These are phyloP conservation scores for Rugalucina vietnamica DNA, from an alignment of 2,888 invertebrate species.

Conservation along the genomic window DNA sequence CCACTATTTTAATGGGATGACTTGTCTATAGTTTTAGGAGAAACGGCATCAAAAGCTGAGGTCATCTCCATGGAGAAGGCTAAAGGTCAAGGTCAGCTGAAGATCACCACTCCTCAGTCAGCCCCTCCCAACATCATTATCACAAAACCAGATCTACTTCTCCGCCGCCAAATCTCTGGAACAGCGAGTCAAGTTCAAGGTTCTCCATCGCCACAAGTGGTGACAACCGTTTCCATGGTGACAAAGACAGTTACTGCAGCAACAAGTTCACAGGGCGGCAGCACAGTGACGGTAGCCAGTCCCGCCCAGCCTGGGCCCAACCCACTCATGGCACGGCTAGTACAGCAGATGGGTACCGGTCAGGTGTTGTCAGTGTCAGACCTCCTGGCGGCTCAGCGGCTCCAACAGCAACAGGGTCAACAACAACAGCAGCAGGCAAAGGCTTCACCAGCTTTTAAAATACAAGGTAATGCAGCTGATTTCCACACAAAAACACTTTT, in stretches of 20 bases:
- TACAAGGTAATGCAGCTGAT: no score
- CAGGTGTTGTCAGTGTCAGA: conserved; percentile 77
- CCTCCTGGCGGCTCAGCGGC: conserved; percentile 69
- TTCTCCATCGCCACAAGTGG: conserved; percentile 41
- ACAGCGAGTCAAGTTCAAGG: conserved; percentile 34
- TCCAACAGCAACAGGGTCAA: conserved; percentile 45
- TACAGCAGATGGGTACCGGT: conserved; percentile 73
- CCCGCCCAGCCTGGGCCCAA: conserved; percentile 54
- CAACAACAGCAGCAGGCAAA: conserved; percentile 44
- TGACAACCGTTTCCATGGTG: conserved; percentile 45
- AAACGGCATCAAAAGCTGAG: not conserved
- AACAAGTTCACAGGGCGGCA: conserved; percentile 29
- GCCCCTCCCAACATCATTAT: conserved; percentile 9
- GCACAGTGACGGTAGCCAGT: conserved; percentile 44
- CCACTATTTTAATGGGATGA: no score
- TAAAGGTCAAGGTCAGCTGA: conserved; percentile 47
- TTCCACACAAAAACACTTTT: no score
- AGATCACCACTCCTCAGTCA: conserved; percentile 44
- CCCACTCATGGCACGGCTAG: conserved; percentile 76
- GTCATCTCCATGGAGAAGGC: not conserved
- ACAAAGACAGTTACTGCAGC: conserved; percentile 53
- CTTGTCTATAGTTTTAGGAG: not conserved
- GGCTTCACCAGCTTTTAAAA: conserved; percentile 69
- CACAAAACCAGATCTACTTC: conserved; percentile 52
- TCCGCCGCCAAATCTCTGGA: conserved; percentile 41